Percentiles rank a stretch among this genome's conserved stretches.
Conservation (phyloP, 2,113 vertebrate species). For the Tetrao urogallus region DNA sequence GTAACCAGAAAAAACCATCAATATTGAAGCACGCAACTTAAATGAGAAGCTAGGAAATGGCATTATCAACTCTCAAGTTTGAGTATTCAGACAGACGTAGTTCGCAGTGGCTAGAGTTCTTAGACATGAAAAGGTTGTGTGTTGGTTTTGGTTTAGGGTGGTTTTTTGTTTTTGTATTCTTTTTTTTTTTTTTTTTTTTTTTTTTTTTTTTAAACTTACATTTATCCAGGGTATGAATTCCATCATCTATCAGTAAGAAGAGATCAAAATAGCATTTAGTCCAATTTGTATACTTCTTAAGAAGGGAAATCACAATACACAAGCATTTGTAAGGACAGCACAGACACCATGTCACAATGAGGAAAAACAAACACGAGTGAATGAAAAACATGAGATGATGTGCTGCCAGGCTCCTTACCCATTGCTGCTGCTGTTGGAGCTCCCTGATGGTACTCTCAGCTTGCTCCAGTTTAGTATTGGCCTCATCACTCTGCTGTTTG, state of each 20-base stretch:
- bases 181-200: neutral
- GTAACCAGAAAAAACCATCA: neutral
- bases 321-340: conserved; percentile 64
- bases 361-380: conserved; percentile 38
- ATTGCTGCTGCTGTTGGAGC: conserved; percentile 90
- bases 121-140: neutral
- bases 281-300: conserved; percentile 16
- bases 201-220: neutral
- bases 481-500: conserved; percentile 97
- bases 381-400: conserved; percentile 63
- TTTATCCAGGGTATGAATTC: neutral
- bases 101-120: neutral
- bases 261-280: neutral
- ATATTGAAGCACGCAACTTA: neutral
- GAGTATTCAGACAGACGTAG: neutral
- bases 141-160: neutral
- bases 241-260: neutral
- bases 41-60: neutral
- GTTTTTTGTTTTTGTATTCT: neutral
- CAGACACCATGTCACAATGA: conserved; percentile 49
- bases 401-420: conserved; percentile 89
- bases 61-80: neutral
- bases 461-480: conserved; percentile 93
- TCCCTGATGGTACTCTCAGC: conserved; percentile 92
- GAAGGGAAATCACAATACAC: conserved; percentile 40